Evolutionary conservation across 2,797 vertebrate genomes (phyloP).

Genomic region (Dendrocincla tyrannina): DNA sequence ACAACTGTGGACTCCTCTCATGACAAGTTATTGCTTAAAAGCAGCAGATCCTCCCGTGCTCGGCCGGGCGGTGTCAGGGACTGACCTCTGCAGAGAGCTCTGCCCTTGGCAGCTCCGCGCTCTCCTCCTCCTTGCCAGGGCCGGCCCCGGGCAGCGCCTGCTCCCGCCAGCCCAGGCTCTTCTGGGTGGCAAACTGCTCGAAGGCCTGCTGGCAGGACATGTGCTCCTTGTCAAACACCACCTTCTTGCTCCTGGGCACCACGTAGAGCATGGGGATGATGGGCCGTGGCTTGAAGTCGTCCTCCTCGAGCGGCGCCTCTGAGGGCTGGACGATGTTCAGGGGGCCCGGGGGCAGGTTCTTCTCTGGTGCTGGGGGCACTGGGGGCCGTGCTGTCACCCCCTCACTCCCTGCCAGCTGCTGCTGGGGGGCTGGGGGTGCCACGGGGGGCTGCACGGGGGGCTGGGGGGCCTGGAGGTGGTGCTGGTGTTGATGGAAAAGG

Average conservation of each 20-base stretch:
- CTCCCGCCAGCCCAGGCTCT: constrained; percentile 47
- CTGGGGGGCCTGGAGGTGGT: not conserved
- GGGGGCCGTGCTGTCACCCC: rapidly evolving
- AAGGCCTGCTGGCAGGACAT: constrained; percentile 85
- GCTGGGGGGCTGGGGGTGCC: rapidly evolving
- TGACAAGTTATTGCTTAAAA: not conserved
- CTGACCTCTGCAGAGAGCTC: constrained; percentile 2
- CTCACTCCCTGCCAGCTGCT: not conserved
- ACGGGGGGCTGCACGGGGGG: not conserved
- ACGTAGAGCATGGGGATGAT: constrained; percentile 82
- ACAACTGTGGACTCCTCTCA: not conserved
- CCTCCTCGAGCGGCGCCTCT: constrained; percentile 13
- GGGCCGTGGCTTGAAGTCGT: constrained; percentile 65
- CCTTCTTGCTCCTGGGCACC: constrained; percentile 73
- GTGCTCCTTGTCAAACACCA: constrained; percentile 61
- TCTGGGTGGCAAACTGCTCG: constrained; percentile 79
- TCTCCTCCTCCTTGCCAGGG: constrained; percentile 41
- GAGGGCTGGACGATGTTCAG: constrained; percentile 65
- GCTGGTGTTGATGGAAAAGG: constrained; percentile 6
- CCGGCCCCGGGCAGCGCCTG: not conserved
- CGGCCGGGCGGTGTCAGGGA: not conserved
- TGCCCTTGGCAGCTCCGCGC: not conserved
- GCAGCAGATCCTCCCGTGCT: not conserved
- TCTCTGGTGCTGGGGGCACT: not conserved
- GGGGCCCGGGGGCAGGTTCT: not conserved